Base-by-base conservation (phyloP, 2,888 invertebrate species). In the Helleia helle region DNA sequence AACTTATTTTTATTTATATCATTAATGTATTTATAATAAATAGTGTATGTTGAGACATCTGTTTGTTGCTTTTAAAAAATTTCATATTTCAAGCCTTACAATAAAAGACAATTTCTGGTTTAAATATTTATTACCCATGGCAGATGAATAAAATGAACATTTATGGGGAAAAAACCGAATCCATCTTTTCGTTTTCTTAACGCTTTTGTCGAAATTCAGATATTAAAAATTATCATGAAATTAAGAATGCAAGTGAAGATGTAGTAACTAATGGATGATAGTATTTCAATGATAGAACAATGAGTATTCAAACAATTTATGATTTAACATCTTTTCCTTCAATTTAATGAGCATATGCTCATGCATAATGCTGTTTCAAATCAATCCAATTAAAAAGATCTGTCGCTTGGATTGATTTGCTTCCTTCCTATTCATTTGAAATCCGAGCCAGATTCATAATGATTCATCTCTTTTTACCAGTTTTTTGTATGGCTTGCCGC, bases 401-500 rank as follows among this genome's bases (percentile, higher is more conserved):
- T 29, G 41, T 29, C 29, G 12, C 26, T 31, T 31, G 39, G 24
- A 36, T 36, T 36, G 37, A 40, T 29, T 38, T 40, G 24, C 30
- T 25, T 38, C 36, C 26, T 15, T 42, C 31, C 43, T 41, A 26
- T 41, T 42, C 58, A 62, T 60, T 66, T 67, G 55, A 69, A 56
- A 64, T 71, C 79, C 51, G 55, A 60, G 48, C 47, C 44, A 45
- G 45, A 41, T 45, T 46, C 46, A 38, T 38, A 47, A 38, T 30
- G 47, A 55, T 66, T 86, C 86, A 85, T 62, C 86, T 85, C 59
- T 85, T 85, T 55, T 81, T 84, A 47, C 73, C 73, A 52, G 61
- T 75, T 48, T 79, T 83, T 49, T 71, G 74, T 43, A 87, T 83
- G 15, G 89, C 87, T 55, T 91, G 91, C 67, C 94, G 94, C 92